Base-by-base conservation (phyloP, 2,113 vertebrate species). In the Tetrao urogallus region DNA sequence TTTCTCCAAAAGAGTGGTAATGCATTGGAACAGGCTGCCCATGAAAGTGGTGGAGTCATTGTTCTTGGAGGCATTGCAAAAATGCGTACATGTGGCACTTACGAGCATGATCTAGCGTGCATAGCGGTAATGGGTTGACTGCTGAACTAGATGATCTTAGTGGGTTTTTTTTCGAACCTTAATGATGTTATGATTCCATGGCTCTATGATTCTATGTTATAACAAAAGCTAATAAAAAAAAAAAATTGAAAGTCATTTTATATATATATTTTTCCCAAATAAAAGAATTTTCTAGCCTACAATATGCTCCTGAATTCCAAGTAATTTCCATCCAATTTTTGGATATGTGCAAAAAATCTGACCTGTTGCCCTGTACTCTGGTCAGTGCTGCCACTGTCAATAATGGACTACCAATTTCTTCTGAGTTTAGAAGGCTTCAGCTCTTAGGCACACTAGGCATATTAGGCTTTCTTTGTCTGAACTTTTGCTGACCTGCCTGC, bases 201-300 rank as follows among this genome's bases (percentile, higher is more conserved):
- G 17, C 15, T 30, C 15, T 54, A 15, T 54, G 52, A 54, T 28
- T 54, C 52, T 30, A 54, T 16, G 52, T 30, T 27, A 30, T 81
- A 70, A 3, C 1, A 47, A n/a, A 13, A 50, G 1, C 21, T 36
- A 25, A 28, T 27, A 52, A 25, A 7, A 32, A 43, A 42, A 67
- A 66, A 71, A 9, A 1, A 10, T 0, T 30, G 4, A 72, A 27
- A 45, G 0, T 12, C 65, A 1, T 48, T 47, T 60, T 28, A 9
- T 2, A 40, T 40, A 13, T 40, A 3, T 14, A 22, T 16, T 32
- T 36, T 8, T 5, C 6, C 1, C 48, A 1, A 1, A 13, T 14
- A 85, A 74, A 17, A 54, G 15, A 54, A 6, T 52, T 82, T 74
- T 82, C 30, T 6, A 3, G 10, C 16, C 11, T 61, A n/a, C 4